Base-by-base conservation (phyloP, 2,888 invertebrate species). In the Digitonthophagus gazella region DNA sequence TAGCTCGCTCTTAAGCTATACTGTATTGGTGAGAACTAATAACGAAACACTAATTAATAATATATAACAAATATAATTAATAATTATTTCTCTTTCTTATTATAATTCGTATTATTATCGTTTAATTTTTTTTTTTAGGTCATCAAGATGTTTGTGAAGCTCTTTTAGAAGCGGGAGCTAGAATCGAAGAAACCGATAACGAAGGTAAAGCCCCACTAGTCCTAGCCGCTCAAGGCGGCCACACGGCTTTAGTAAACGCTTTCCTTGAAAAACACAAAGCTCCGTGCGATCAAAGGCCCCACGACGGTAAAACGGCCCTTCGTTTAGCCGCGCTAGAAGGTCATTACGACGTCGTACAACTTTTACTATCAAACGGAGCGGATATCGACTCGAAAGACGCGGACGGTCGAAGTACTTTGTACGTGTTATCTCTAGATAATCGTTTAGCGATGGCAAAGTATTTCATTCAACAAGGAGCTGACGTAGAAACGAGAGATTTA, bases 381-480 rank as follows among this genome's bases (percentile, higher is more conserved):
- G 95, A 95, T 82, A 89, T 92, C 1, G 93, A 96, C 82, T 91
- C 94, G 56, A 89, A 92, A 78, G 97, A 97, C 83, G 95, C 96
- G 0, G 97, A 98, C 82, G 92, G 95, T 0, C 87, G 97, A 63
- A 95, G 95, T 77, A 95, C 96, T 0, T 85, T 98, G 19, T 97
- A 98, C 81, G 93, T 97, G 67, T 85, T 97, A 66, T 95, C 97
- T 2, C 84, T 96, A 73, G 95, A 96, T 83, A 95, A 95, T 83
- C 86, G 95, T 72, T 82, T 93, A 72, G 90, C 92, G 11, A 93
- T 94, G 90, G 93, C 93, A 58, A 88, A 92, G 73, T 93, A 91
- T 82, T 85, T 97, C 72, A 82, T 97, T 68, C 87, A 91, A 71
- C 88, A 91, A 76, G 92, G 92, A 54, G 93, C 95, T 0, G 90